phyloP scores from a whole-genome alignment of 1,140 invertebrate species.

The Zaprionus africanus region DNA sequence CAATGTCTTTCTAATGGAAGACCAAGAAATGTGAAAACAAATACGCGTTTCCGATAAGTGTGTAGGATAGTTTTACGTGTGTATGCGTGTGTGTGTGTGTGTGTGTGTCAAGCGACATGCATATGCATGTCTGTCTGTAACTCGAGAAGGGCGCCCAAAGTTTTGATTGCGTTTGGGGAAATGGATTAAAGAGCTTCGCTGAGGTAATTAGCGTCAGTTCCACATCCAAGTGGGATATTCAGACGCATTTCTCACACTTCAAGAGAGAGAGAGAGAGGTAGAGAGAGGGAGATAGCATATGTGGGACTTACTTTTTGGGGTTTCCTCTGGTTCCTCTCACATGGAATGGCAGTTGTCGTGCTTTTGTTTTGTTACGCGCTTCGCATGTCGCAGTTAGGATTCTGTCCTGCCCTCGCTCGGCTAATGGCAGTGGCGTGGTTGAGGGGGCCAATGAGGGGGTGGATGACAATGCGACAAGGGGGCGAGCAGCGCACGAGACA shows the following conservation, averaged over 20 bases:
- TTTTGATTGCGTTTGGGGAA: constrained; percentile 55
- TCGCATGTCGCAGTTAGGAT: constrained; percentile 39
- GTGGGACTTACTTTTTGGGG: constrained; percentile 37
- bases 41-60: constrained; percentile 10
- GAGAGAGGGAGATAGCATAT: background rate
- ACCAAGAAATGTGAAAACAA: constrained; percentile 72
- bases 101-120: constrained; percentile 3
- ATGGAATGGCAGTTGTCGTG: constrained; percentile 33
- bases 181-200: constrained; percentile 30
- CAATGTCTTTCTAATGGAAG: constrained; percentile 82
- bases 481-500: background rate
- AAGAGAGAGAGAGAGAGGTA: background rate
- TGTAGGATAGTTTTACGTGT: background rate
- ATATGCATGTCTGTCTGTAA: constrained; percentile 40
- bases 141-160: constrained; percentile 51
- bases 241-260: constrained; percentile 5
- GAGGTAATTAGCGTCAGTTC: constrained; percentile 19
- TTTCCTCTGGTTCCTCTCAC: constrained; percentile 20
- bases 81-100: background rate
- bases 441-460: no score
- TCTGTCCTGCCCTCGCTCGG: constrained; percentile 13
- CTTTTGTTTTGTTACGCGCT: constrained; percentile 48
- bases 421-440: no score
- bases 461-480: background rate
- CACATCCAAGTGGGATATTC: background rate